Conservation (phyloP, 2,113 vertebrate species). For the Tychaedon coryphoeus region DNA sequence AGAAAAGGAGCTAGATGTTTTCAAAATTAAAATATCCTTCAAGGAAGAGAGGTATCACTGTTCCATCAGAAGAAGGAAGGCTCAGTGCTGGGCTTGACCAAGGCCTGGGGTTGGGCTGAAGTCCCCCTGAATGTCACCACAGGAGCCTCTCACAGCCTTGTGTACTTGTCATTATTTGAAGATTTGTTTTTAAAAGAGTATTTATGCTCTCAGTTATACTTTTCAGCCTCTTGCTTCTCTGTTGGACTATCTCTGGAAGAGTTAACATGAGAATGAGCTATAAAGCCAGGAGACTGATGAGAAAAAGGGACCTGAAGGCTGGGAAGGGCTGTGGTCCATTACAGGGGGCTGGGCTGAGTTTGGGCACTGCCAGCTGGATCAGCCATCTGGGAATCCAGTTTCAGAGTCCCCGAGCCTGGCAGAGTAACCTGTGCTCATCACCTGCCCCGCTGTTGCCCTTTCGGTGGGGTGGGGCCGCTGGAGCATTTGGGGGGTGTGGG, state of each 20-base stretch:
- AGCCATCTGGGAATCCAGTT: background rate
- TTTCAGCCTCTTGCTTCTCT: background rate
- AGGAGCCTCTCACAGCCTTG: background rate
- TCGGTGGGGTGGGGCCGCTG: fast-evolving
- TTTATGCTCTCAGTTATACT: background rate
- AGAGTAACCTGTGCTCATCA: fast-evolving
- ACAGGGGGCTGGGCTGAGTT: background rate
- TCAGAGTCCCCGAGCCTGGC: background rate
- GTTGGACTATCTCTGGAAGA: background rate
- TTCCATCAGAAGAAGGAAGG: background rate
- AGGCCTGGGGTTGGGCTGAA: background rate
- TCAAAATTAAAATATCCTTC: background rate
- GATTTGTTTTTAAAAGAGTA: background rate
- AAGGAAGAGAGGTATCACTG: background rate
- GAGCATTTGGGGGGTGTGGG: background rate
- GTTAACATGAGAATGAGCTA: background rate
- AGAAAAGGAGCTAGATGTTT: background rate
- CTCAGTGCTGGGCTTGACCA: background rate
- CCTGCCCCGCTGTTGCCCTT: background rate
- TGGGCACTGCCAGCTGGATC: background rate
- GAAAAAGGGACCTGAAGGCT: background rate
- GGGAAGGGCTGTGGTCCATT: background rate
- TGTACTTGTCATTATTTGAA: background rate
- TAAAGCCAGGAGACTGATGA: background rate
- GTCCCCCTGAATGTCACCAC: too few species aligned